phyloP scores from a whole-genome alignment of 2,888 invertebrate species.

The Lasioglossum marginatum region DNA sequence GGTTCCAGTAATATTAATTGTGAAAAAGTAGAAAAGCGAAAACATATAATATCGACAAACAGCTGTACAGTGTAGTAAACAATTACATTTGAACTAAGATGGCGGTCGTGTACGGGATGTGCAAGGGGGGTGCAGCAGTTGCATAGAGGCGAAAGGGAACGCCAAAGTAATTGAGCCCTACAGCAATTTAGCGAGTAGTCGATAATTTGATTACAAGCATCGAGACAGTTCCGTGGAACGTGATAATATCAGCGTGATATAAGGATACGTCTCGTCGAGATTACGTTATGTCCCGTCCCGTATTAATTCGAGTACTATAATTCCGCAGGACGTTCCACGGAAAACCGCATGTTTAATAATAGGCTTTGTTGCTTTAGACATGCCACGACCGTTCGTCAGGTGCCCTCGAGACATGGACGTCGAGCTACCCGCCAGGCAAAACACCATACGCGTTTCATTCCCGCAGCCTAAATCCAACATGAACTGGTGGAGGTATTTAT shows the following conservation, averaged over 20 bases:
- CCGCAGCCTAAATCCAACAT: constrained; percentile 88
- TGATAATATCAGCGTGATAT: constrained; percentile 24
- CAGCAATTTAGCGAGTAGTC: constrained; percentile 33
- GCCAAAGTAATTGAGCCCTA: constrained; percentile 21
- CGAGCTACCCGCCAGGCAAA: constrained; percentile 85
- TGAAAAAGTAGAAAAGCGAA: background rate
- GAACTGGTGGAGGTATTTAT: constrained; percentile 87
- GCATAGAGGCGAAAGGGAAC: constrained; percentile 22
- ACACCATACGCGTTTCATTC: constrained; percentile 85
- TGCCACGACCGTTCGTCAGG: constrained; percentile 86
- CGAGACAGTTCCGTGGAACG: constrained; percentile 25
- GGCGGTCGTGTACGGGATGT: background rate
- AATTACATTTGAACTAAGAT: constrained; percentile 21
- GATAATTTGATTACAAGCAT: constrained; percentile 42
- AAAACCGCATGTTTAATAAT: constrained; percentile 63
- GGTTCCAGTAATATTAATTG: too few species aligned
- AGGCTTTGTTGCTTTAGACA: constrained; percentile 77
- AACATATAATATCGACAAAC: background rate
- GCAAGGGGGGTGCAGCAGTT: background rate
- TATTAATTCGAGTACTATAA: constrained; percentile 26
- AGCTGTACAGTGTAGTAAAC: background rate
- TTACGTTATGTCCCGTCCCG: constrained; percentile 15
- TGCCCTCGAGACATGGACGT: constrained; percentile 88
- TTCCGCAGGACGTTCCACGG: constrained; percentile 34
- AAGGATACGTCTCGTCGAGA: constrained; percentile 16